These are phyloP conservation scores for Maniola hyperantus DNA, from an alignment of 2,888 invertebrate species.

Conservation along the genomic window DNA sequence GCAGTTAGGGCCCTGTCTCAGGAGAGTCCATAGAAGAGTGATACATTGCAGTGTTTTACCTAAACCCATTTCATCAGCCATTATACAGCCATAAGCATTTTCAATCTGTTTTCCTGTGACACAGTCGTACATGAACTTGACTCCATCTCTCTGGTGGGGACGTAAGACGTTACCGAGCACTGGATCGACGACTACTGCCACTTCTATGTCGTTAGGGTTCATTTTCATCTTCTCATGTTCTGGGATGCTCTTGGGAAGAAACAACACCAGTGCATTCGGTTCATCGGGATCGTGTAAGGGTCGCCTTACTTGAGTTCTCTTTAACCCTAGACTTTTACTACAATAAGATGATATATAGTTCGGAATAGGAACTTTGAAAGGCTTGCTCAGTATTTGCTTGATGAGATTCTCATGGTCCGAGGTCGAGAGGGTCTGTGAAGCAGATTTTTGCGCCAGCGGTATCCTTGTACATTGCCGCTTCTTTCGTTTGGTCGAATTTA, in stretches of 20 bases:
- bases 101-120: constrained; percentile 96
- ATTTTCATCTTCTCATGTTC: constrained; percentile 94
- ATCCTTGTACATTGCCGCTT: constrained; percentile 76
- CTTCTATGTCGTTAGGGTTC: constrained; percentile 85
- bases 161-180: constrained; percentile 93
- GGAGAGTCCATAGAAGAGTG: constrained; percentile 95
- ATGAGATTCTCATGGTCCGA: constrained; percentile 91
- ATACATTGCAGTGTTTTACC: constrained; percentile 99
- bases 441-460: constrained; percentile 70
- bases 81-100: constrained; percentile 96
- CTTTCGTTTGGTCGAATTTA: constrained; percentile 63
- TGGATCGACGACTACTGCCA: constrained; percentile 99
- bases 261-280: constrained; percentile 95
- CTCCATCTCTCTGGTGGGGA: constrained; percentile 99
- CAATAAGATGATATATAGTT: constrained; percentile 91
- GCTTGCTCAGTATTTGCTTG: constrained; percentile 89
- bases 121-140: constrained; percentile 99
- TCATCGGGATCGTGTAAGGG: constrained; percentile 96
- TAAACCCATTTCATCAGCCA: constrained; percentile 99
- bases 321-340: constrained; percentile 91
- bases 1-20: constrained; percentile 96
- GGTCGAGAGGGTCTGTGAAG: constrained; percentile 66
- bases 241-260: constrained; percentile 90
- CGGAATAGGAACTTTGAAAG: constrained; percentile 96
- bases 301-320: constrained; percentile 83